Conservation (phyloP, 2,888 invertebrate genomes). For the Lamproptera curius region DNA sequence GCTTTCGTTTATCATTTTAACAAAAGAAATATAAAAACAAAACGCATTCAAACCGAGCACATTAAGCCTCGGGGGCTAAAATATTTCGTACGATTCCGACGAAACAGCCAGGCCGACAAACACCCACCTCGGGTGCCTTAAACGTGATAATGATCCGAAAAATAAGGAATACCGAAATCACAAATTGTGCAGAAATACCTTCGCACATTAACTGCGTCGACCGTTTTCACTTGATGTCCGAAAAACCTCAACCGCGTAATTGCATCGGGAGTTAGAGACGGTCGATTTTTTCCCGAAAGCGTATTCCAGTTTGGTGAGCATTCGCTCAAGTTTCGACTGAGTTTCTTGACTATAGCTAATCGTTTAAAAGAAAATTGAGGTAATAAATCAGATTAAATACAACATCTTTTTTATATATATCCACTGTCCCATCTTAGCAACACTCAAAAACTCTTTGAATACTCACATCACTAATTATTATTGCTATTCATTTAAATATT, state of each 20-base stretch:
- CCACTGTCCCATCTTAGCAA: too few species aligned
- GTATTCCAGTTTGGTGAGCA: constrained; percentile 8
- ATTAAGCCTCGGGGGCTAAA: neutral
- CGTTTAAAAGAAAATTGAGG: too few species aligned
- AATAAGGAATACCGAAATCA: constrained; percentile 18
- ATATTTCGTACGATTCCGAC: constrained; percentile 7
- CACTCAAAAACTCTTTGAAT: too few species aligned
- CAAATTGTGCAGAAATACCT: constrained; percentile 20
- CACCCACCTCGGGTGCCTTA: constrained; percentile 4
- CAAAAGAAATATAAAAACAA: too few species aligned
- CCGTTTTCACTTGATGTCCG: constrained; percentile 14
- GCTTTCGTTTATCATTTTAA: too few species aligned
- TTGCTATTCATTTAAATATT: too few species aligned
- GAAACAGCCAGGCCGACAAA: constrained; percentile 10
- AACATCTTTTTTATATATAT: too few species aligned
- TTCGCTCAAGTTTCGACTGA: too few species aligned
- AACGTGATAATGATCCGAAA: constrained; percentile 19
- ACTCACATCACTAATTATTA: too few species aligned
- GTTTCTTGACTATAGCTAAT: too few species aligned
- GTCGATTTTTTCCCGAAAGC: constrained; percentile 10
- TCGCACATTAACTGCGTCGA: constrained; percentile 15
- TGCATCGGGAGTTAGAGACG: constrained; percentile 10
- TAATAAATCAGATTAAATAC: too few species aligned
- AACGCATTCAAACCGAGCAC: neutral
- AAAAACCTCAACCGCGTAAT: constrained; percentile 13